These are phyloP conservation scores for Calephelis nemesis DNA, from an alignment of 1,140 invertebrate species.

Conservation along the genomic window DNA sequence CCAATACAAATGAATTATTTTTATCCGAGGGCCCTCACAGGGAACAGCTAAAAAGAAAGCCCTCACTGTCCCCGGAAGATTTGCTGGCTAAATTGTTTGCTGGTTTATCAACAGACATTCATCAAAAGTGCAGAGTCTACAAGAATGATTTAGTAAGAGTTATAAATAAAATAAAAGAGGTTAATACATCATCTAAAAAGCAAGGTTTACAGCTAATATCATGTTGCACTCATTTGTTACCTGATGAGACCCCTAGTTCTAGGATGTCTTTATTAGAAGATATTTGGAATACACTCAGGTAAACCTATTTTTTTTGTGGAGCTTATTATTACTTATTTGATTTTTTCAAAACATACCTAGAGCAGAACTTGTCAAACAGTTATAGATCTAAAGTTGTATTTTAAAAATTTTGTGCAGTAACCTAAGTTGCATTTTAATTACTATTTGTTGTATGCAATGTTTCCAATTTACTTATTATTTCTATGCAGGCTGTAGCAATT, in stretches of 20 bases:
- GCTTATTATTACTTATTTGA: conserved; percentile 3
- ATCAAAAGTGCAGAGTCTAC: conserved; percentile 67
- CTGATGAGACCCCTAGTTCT: conserved; percentile 53
- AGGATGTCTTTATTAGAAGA: conserved; percentile 57
- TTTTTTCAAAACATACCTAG: too few relatives aligned
- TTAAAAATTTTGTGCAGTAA: too few relatives aligned
- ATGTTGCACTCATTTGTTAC: conserved; percentile 61
- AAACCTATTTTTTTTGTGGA: conserved; percentile 15
- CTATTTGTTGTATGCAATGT: too few relatives aligned
- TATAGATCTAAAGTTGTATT: too few relatives aligned
- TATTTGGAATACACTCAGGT: conserved; percentile 62
- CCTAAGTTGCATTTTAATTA: too few relatives aligned
- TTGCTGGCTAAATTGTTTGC: conserved; percentile 61
- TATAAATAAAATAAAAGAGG: conserved; percentile 58
- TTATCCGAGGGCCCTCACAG: conserved; percentile 25
- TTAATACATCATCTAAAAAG: conserved; percentile 58
- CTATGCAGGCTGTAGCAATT: too few relatives aligned
- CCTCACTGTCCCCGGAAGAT: conserved; percentile 44
- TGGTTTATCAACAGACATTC: conserved; percentile 56
- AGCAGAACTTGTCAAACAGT: too few relatives aligned
- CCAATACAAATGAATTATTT: conserved; percentile 25
- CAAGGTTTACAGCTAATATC: conserved; percentile 58
- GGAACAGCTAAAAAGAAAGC: conserved; percentile 21
- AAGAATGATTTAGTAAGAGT: conserved; percentile 66
- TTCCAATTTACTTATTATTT: too few relatives aligned